Evolutionary conservation across 2,797 vertebrate species (phyloP), one percentile per base, ranked within the genome.

Genomic region (Tragopan temminckii): DNA sequence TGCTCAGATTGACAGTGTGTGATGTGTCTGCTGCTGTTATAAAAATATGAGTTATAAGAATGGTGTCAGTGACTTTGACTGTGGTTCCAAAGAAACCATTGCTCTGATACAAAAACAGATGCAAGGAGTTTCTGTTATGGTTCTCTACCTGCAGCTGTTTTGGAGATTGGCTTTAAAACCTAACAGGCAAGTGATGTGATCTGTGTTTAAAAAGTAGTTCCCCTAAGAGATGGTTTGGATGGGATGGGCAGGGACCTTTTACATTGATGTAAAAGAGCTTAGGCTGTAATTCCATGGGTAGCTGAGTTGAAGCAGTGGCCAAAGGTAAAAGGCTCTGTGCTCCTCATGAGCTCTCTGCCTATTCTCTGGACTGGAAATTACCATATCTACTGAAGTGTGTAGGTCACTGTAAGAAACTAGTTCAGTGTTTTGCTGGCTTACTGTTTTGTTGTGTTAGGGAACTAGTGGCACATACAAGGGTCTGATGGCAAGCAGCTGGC

Each of bases 11-110:
- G 69, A 9, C 58, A 18, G 43, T 13, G 38, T 1, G 0, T 18
- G 64, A 18, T 74, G 43, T 9, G 27, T 14, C 35, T 0, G 0
- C 8, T 59, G 24, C 36, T 72, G 55, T 20, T 80, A 1, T 1
- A n/a, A n/a, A 55, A 72, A 29, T 53, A n/a, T n/a, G n/a, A n/a
- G 55, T 20, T 80, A 1, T 1, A n/a, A n/a, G 59, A 72, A 29
- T 53, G 48, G 16, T 59, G 38, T 2, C 16, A 55, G 42, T 8
- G 2, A 66, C 78, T 66, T 1, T 90, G 38, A n/a, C 24, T 76
- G 38, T 72, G 31, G 18, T 63, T 66, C 63, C 42, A 84, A 72
- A 88, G 8, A 76, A 85, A 58, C 57, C 0, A 4, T 62, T 74
- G 31, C 24, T 94, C 79, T 83, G 11, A 4, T 66, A 8, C 21